Evolutionary conservation across 2,888 invertebrate species (phyloP), one percentile per base, ranked within the genome.

Genomic region (Torymus tubicola): DNA sequence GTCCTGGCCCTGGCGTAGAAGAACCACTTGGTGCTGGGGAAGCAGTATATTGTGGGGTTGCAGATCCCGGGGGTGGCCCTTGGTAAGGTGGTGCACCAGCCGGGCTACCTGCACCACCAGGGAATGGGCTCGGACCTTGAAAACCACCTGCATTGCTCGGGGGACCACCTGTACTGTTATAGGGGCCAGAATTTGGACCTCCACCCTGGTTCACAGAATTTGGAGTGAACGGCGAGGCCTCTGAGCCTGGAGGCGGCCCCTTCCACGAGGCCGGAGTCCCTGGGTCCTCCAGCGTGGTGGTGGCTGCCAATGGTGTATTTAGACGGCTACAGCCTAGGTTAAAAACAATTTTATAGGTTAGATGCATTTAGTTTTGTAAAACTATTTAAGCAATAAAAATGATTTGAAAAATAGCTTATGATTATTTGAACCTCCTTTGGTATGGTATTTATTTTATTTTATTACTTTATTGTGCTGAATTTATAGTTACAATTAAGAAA

Each of bases 21-120:
- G 95, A 93, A 87, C 94, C 96, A 87, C 93, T 96, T 85, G 96
- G 96, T 88, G 94, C 96, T 87, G 97, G 97, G 84, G 96, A 96
- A 88, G 96, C 96, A 87, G 96, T 96, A 91, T 96, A 96, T 92
- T 95, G 96, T 87, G 95, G 96, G 88, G 93, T 96, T 90, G 93
- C 96, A 88, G 94, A 96, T 88, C 93, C 96, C 87, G 93, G 95
- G 89, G 93, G 96, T 89, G 93, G 93, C 85, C 95, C 94, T 91
- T 95, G 93, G 92, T 95, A 93, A 91, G 95, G 92, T 89, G 94
- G 91, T 90, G 95, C 92, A 90, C 96, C 93, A 87, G 96, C 93
- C 81, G 96, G 96, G 85, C 95, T 95, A 85, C 95, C 95, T 83
- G 95, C 95, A 68, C 94, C 94, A 83, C 94, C 94, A 85, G 95